Conservation (phyloP, 2,113 vertebrate genomes). For the Oostethus manadensis region DNA sequence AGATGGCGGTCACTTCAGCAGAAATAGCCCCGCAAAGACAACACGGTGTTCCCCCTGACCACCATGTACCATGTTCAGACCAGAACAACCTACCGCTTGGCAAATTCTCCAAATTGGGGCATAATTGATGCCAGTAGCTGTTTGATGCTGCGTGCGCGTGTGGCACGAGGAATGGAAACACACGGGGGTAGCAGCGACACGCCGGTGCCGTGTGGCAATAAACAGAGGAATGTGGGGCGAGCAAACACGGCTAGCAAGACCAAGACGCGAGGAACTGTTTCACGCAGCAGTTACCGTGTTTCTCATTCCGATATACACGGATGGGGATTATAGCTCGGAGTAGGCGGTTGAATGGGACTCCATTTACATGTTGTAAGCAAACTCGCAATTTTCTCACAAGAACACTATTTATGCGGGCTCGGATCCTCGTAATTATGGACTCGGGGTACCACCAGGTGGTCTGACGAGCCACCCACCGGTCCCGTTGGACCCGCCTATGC, state of each 20-base stretch:
- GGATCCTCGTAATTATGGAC: constrained; percentile 47
- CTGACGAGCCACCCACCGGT: constrained; percentile 25
- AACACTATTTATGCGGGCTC: constrained; percentile 44
- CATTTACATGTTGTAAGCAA: constrained; percentile 19
- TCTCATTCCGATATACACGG: constrained; percentile 33
- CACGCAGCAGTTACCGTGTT: constrained; percentile 30
- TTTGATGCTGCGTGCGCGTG: constrained; percentile 17
- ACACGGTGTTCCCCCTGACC: constrained; percentile 50
- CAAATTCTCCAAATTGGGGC: neutral
- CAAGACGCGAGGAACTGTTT: constrained; percentile 14
- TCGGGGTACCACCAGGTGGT: constrained; percentile 51
- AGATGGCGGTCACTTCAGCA: constrained; percentile 43
- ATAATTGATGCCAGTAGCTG: constrained; percentile 6
- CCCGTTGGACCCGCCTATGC: constrained; percentile 35
- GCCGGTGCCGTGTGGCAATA: constrained; percentile 44
- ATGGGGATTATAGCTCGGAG: constrained; percentile 39
- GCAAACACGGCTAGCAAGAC: constrained; percentile 18
- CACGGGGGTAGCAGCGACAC: constrained; percentile 10
- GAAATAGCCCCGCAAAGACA: constrained; percentile 41
- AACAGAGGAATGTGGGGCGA: constrained; percentile 49
- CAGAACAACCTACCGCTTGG: neutral
- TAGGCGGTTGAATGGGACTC: constrained; percentile 23
- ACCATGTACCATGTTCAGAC: constrained; percentile 32
- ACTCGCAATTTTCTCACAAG: constrained; percentile 33
- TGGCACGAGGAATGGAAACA: constrained; percentile 21